phyloP scores from a whole-genome alignment of 2,888 invertebrate genomes.

The Eledone cirrhosa region DNA sequence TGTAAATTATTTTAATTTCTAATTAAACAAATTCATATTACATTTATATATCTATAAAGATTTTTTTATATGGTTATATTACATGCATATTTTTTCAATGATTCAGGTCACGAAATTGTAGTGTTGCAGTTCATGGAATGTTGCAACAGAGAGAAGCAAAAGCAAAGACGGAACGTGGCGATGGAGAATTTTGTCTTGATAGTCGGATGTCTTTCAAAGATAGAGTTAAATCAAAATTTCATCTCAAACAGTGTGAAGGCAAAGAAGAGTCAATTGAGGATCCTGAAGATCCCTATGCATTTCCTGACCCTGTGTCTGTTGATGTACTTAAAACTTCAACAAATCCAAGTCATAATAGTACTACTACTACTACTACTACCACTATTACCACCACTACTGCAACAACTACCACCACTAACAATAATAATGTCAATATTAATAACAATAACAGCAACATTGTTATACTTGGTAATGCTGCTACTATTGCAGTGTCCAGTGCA shows the following conservation, averaged over 20 bases:
- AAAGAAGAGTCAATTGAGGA: conserved; percentile 43
- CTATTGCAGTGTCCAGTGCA: not conserved
- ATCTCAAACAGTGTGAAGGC: conserved; percentile 33
- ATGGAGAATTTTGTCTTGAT: conserved; percentile 33
- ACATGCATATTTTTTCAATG: not conserved
- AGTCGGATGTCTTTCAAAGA: conserved; percentile 51
- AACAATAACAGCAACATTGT: conserved; percentile 31
- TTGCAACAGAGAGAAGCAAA: conserved; percentile 58
- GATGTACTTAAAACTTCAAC: conserved; percentile 35
- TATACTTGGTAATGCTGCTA: conserved; percentile 33
- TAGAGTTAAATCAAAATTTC: conserved; percentile 50
- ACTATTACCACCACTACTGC: not conserved
- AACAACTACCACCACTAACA: not conserved
- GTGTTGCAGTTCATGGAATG: conserved; percentile 67
- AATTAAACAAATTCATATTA: too few species aligned
- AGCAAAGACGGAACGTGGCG: conserved; percentile 46
- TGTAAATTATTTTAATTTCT: too few species aligned
- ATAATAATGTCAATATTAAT: not conserved
- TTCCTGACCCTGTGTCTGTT: conserved; percentile 49
- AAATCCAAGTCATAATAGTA: conserved; percentile 32
- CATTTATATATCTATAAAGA: too few species aligned
- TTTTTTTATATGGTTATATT: too few species aligned
- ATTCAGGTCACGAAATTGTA: conserved; percentile 67
- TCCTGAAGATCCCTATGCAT: conserved; percentile 60
- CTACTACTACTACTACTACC: conserved; percentile 32